Evolutionary conservation across 2,888 invertebrate species (phyloP).

Genomic region (Acanthosepion pharaonis): DNA sequence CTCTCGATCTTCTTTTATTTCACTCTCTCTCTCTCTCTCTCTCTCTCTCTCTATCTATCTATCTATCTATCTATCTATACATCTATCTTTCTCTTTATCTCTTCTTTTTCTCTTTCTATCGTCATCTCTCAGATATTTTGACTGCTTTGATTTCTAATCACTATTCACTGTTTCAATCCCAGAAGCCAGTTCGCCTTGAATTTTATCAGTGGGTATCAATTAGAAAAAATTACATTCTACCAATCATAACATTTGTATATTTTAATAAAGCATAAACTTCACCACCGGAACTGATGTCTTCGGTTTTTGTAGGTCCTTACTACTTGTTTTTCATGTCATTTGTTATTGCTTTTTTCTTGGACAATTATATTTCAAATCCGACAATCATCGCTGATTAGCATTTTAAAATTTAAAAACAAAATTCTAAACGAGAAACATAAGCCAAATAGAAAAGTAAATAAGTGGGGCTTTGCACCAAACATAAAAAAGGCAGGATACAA

Average conservation of each 20-base stretch:
- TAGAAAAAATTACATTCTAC: not conserved
- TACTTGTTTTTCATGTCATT: not conserved
- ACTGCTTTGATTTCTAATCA: not conserved
- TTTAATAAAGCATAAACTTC: not conserved
- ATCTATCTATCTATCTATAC: not conserved
- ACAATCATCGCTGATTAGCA: not conserved
- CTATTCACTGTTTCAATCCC: not conserved
- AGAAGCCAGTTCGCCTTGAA: not conserved
- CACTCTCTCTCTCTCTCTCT: not conserved
- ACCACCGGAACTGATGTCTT: not conserved
- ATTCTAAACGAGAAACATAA: not conserved
- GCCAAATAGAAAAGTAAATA: not conserved
- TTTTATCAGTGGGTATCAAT: not conserved
- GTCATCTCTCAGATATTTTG: not conserved
- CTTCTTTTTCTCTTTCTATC: too few species aligned
- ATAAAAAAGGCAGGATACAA: not conserved
- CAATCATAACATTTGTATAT: constrained; percentile 20
- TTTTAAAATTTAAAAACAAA: constrained; percentile 22
- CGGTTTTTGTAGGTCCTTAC: not conserved
- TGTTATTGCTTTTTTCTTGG: not conserved
- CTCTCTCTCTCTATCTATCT: rapidly evolving
- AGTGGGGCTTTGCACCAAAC: not conserved
- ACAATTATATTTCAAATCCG: not conserved
- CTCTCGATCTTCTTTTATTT: too few species aligned
- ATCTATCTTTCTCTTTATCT: too few species aligned